Conservation (phyloP, 2,888 invertebrate species). For the Parnassius orleans region DNA sequence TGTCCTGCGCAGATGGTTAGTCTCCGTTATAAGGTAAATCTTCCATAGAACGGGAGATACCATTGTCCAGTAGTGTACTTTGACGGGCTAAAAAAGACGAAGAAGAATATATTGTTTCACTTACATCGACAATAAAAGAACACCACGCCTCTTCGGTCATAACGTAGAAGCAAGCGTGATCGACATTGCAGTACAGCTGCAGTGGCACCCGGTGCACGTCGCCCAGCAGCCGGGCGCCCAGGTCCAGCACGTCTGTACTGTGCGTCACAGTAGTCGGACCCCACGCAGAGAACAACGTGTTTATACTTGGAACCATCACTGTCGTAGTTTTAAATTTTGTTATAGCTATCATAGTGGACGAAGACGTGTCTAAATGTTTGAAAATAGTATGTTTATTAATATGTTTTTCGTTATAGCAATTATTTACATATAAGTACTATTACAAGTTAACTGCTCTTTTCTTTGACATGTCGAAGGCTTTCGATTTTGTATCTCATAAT, state of each 20-base stretch:
- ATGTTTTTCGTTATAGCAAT: not conserved
- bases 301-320: constrained; percentile 9
- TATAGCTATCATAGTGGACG: not conserved
- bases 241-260: constrained; percentile 49
- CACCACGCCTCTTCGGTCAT: constrained; percentile 62
- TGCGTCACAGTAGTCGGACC: constrained; percentile 3
- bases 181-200: constrained; percentile 42
- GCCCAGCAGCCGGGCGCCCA: constrained; percentile 60
- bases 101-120: constrained; percentile 17
- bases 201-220: constrained; percentile 49
- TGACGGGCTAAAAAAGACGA: too few relatives aligned
- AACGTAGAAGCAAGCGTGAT: constrained; percentile 56
- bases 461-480: too few relatives aligned
- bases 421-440: not conserved
- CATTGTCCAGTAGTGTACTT: too few relatives aligned
- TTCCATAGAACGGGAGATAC: too few relatives aligned
- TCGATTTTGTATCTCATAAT: too few relatives aligned
- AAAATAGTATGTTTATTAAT: not conserved
- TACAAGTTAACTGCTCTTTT: too few relatives aligned
- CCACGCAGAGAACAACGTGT: not conserved
- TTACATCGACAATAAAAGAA: constrained; percentile 46
- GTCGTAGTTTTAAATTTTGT: not conserved
- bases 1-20: too few relatives aligned
- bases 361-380: not conserved
- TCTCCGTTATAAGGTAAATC: too few relatives aligned